phyloP scores from a whole-genome alignment of 2,797 vertebrate species.

The Liparis tanakae region DNA sequence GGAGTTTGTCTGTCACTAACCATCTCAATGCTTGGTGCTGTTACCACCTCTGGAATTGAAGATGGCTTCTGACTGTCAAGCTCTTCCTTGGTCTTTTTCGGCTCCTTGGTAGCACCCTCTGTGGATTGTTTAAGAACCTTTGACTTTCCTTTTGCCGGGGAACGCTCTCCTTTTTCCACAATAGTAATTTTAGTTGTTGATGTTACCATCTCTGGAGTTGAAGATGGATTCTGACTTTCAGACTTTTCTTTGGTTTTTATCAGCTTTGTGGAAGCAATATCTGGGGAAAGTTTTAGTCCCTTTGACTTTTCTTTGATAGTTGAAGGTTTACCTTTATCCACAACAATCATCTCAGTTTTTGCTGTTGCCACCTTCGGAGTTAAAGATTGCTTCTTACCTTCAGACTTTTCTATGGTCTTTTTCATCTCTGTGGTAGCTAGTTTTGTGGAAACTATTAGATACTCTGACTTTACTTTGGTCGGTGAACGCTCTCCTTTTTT shows the following conservation, averaged over 20 bases:
- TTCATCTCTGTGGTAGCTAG: neutral
- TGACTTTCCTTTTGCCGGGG: neutral
- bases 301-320: neutral
- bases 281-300: neutral
- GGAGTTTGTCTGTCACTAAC: no score
- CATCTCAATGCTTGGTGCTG: no score
- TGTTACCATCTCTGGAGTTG: no score
- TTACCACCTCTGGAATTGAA: neutral
- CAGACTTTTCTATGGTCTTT: neutral
- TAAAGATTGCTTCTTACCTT: neutral
- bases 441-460: neutral
- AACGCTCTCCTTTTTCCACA: no score
- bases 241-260: no score
- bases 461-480: neutral
- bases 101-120: neutral
- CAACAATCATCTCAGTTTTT: neutral
- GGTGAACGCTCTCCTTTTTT: neutral
- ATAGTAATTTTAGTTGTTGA: neutral
- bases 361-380: neutral
- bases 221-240: no score
- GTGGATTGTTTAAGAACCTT: no score
- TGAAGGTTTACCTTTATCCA: neutral
- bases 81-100: neutral
- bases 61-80: neutral
- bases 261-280: neutral